Evolutionary conservation across 2,113 vertebrate genomes (phyloP), one percentile per base, ranked within the genome.

Genomic region (Hippocampus guttulatus): DNA sequence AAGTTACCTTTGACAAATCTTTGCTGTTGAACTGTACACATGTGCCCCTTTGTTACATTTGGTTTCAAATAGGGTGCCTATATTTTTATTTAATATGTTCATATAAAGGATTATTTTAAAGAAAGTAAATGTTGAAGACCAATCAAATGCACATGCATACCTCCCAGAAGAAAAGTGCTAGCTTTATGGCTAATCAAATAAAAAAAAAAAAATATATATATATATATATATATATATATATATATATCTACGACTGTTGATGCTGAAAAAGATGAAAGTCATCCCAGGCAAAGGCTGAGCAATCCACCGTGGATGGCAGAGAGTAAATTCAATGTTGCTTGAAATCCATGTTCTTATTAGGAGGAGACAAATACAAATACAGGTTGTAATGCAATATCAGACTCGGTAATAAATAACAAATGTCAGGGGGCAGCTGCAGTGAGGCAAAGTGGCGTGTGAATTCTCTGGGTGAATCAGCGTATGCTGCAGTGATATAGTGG

Each of bases 271-370:
- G 76, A 84, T 84, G 83, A 82, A 87, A 75, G 74, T 69, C 77
- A 85, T 81, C 73, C 68, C 66, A 60, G 51, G 8, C 67, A 67
- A 38, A 71, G 64, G 52, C 74, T 62, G 65, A 72, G 75, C 76
- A 86, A 81, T 86, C 81, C 83, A 64, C 70, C 33, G 16, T 63
- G 64, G 75, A 61, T 71, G 69, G 68, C 73, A 75, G 65, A 77
- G 40, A 75, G 79, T 70, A 62, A 85, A 86, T 86, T 72, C 68
- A 75, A 57, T 30, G 68, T 73, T 67, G 74, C 70, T 72, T 79
- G 77, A 81, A 88, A 87, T 89, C 83, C 85, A 85, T 80, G 81
- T 73, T 85, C 77, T 83, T 85, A 89, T 91, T 88, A 87, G 74
- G 55, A 79, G 64, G 61, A 74, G 74, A 79, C 76, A 77, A 60